These are phyloP conservation scores for Heterodera carotae DNA, from an alignment of 1,140 invertebrate genomes.

Conservation along the genomic window DNA sequence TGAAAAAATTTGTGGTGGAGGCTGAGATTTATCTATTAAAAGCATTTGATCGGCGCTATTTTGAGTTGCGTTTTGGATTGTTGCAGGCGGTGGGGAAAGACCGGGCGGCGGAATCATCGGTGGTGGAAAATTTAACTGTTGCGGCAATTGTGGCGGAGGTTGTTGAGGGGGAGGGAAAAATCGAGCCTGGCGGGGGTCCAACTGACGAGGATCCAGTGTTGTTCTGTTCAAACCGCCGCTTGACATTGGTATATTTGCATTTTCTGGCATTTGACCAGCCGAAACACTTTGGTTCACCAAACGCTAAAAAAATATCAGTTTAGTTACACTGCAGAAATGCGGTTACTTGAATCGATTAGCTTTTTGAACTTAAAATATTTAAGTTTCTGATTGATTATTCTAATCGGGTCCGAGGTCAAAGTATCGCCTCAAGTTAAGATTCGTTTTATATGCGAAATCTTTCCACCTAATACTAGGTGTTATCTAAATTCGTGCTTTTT, in stretches of 20 bases:
- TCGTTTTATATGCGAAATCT: too few relatives aligned
- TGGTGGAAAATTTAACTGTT: slow-evolving; percentile 18
- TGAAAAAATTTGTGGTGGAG: not conserved
- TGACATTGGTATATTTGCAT: not conserved
- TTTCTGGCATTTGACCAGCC: not conserved
- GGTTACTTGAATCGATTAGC: too few relatives aligned
- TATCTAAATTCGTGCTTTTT: too few relatives aligned
- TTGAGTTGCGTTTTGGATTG: not conserved
- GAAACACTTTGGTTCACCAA: slow-evolving; percentile 18
- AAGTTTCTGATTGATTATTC: too few relatives aligned
- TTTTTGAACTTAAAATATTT: too few relatives aligned
- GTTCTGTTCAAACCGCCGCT: not conserved
- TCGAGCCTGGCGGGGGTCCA: slow-evolving; percentile 30
- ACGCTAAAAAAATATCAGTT: too few relatives aligned
- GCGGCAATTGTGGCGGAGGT: slow-evolving; percentile 9
- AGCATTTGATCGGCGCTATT: not conserved
- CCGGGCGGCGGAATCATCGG: slow-evolving; percentile 28
- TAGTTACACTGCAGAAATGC: too few relatives aligned
- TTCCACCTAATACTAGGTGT: too few relatives aligned
- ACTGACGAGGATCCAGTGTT: not conserved
- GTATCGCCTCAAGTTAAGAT: too few relatives aligned
- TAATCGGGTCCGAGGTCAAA: too few relatives aligned
- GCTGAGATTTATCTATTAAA: not conserved
- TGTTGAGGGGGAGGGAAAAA: slow-evolving; percentile 23
- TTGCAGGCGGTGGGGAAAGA: slow-evolving; percentile 25